phyloP scores from a whole-genome alignment of 2,888 invertebrate species.

The Lochmaea crataegi region DNA sequence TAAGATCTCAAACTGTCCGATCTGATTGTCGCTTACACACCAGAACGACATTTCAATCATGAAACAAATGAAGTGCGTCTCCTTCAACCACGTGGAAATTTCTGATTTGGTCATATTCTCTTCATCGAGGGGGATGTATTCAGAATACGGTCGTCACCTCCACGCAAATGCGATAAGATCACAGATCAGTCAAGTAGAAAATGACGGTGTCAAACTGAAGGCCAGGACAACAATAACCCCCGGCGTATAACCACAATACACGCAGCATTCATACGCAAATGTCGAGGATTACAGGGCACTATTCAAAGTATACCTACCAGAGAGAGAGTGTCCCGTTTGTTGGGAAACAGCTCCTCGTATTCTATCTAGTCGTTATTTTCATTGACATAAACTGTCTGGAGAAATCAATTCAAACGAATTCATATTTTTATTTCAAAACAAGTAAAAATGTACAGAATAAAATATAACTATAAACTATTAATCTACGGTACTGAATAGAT shows the following conservation, averaged over 20 bases:
- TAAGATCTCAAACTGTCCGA: constrained; percentile 19
- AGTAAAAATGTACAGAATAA: no score
- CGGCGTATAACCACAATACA: constrained; percentile 53
- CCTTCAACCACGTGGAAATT: constrained; percentile 40
- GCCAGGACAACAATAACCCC: constrained; percentile 61
- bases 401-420: background rate
- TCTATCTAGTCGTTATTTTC: background rate
- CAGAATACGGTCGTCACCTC: constrained; percentile 55
- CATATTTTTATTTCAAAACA: no score
- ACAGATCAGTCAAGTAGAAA: constrained; percentile 65
- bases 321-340: constrained; percentile 15
- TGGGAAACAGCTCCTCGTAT: background rate
- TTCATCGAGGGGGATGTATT: constrained; percentile 49
- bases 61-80: constrained; percentile 31
- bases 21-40: constrained; percentile 10
- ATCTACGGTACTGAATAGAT: no score
- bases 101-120: constrained; percentile 49
- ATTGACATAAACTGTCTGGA: background rate
- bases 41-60: constrained; percentile 34
- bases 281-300: constrained; percentile 57
- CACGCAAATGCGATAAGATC: constrained; percentile 62
- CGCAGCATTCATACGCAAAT: constrained; percentile 64
- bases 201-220: constrained; percentile 65
- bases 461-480: no score
- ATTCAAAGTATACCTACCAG: constrained; percentile 33